Percentiles rank a stretch among this genome's conserved stretches.
Evolutionary conservation across 2,888 invertebrate genomes (phyloP).

Genomic region (Allophyes oxyacanthae): DNA sequence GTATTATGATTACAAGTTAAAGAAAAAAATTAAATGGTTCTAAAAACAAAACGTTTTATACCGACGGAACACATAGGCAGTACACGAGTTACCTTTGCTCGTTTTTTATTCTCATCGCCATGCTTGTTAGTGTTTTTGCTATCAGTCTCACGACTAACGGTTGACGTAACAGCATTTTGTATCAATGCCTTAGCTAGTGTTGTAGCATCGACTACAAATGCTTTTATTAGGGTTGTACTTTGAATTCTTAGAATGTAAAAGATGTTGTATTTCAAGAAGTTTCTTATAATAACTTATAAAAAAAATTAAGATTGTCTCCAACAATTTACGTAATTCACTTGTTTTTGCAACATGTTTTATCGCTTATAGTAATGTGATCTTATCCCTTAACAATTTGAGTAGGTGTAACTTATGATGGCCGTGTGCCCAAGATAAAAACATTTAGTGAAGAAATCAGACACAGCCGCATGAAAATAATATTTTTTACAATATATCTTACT

Average conservation of each 20-base stretch:
- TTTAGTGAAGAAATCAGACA: constrained; percentile 35
- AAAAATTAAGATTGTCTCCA: too few species aligned
- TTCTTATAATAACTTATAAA: too few species aligned
- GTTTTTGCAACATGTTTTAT: constrained; percentile 1
- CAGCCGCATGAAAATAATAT: constrained; percentile 4
- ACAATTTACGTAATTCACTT: constrained; percentile 9
- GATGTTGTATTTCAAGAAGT: too few species aligned
- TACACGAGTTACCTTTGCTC: constrained; percentile 22
- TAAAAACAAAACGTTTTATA: constrained; percentile 1
- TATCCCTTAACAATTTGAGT: constrained; percentile 17
- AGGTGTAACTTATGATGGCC: constrained; percentile 5
- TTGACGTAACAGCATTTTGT: constrained; percentile 62
- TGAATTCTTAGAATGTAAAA: too few species aligned
- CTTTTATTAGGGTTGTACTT: constrained; percentile 14
- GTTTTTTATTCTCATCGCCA: constrained; percentile 46
- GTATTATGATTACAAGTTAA: too few species aligned
- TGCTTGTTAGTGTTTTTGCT: constrained; percentile 51
- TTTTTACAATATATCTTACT: constrained; percentile 31
- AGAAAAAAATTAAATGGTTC: too few species aligned
- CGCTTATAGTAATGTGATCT: constrained; percentile 12
- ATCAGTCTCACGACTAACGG: constrained; percentile 57
- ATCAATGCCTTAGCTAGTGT: constrained; percentile 34
- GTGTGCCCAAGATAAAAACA: background rate
- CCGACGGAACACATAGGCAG: constrained; percentile 28
- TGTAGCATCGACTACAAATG: constrained; percentile 25